A percentile compares a stretch with the other conserved stretches of the same genome.
These are phyloP conservation scores for Julus scanicus DNA, from an alignment of 2,888 invertebrate species.

Conservation along the genomic window DNA sequence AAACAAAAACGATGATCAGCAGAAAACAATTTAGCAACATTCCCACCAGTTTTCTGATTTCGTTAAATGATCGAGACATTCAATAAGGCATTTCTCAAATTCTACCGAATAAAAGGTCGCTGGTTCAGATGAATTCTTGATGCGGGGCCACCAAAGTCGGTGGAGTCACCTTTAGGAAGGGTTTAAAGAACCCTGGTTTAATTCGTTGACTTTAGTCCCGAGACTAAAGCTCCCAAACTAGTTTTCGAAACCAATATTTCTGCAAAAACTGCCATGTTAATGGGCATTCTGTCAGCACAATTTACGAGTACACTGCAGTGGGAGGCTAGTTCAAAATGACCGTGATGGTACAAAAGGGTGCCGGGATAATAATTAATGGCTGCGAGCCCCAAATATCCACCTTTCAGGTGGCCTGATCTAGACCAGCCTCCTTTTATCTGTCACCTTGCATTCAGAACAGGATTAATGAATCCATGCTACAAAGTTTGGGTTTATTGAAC, in stretches of 20 bases:
- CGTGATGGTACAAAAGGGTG: constrained; percentile 3
- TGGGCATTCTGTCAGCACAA: neutral
- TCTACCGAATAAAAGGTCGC: neutral
- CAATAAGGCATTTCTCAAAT: neutral
- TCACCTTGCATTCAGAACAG: constrained; percentile 1
- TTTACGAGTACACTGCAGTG: neutral
- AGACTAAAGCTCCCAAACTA: constrained; percentile 19
- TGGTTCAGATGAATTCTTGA: neutral
- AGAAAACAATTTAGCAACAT: neutral
- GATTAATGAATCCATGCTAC: neutral
- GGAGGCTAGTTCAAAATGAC: neutral
- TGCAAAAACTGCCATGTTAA: constrained; percentile 11
- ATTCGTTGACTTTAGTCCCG: constrained; percentile 1
- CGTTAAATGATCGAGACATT: neutral
- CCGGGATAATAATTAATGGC: constrained; percentile 1
- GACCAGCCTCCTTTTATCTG: constrained; percentile 17
- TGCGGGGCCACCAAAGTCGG: constrained; percentile 11
- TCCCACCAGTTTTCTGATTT: neutral
- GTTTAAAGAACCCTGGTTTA: constrained; percentile 3
- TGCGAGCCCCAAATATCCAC: constrained; percentile 3
- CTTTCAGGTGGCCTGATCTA: constrained; percentile 19
- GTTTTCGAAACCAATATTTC: constrained; percentile 19
- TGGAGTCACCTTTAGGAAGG: neutral
- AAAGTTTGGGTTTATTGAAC: neutral
- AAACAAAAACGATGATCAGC: neutral